phyloP scores from a whole-genome alignment of 2,888 invertebrate genomes.

The Chydorus sphaericus region DNA sequence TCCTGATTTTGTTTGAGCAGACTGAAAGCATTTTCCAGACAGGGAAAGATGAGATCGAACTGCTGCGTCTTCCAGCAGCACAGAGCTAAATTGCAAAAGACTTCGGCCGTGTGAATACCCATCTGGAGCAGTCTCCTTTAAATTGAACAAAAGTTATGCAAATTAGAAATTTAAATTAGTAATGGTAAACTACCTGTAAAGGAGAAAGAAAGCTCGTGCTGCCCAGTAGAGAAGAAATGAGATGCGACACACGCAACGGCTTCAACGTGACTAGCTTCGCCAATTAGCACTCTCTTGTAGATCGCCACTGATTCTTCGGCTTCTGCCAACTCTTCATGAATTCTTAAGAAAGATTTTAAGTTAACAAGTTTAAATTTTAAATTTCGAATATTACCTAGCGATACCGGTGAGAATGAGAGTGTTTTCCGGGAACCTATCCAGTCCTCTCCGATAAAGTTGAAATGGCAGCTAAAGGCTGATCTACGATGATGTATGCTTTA shows the following conservation, averaged over 20 bases:
- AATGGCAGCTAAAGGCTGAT: constrained; percentile 84
- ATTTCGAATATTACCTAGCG: constrained; percentile 37
- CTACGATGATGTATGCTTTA: constrained; percentile 64
- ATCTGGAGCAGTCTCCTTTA: constrained; percentile 77
- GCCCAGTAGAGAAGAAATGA: constrained; percentile 92
- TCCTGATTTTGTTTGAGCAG: constrained; percentile 68
- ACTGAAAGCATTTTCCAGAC: constrained; percentile 75
- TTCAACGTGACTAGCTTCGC: constrained; percentile 89
- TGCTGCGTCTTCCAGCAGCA: constrained; percentile 97
- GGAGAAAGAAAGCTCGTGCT: constrained; percentile 85
- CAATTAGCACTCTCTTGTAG: constrained; percentile 56
- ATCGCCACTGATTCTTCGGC: constrained; percentile 50
- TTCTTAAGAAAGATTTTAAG: constrained; percentile 25
- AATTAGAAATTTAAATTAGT: background rate
- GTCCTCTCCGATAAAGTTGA: constrained; percentile 67
- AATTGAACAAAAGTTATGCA: constrained; percentile 3
- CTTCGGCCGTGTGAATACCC: constrained; percentile 82
- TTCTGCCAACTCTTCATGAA: constrained; percentile 48
- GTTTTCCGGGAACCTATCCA: constrained; percentile 73
- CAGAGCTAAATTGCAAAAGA: constrained; percentile 84
- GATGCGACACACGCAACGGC: constrained; percentile 94
- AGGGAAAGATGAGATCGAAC: constrained; percentile 82
- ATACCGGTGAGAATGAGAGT: constrained; percentile 43
- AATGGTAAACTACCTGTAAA: constrained; percentile 94
- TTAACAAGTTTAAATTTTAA: constrained; percentile 8